These are phyloP conservation scores for Centropyge bicolor DNA, from an alignment of 2,797 vertebrate genomes.

Conservation along the genomic window DNA sequence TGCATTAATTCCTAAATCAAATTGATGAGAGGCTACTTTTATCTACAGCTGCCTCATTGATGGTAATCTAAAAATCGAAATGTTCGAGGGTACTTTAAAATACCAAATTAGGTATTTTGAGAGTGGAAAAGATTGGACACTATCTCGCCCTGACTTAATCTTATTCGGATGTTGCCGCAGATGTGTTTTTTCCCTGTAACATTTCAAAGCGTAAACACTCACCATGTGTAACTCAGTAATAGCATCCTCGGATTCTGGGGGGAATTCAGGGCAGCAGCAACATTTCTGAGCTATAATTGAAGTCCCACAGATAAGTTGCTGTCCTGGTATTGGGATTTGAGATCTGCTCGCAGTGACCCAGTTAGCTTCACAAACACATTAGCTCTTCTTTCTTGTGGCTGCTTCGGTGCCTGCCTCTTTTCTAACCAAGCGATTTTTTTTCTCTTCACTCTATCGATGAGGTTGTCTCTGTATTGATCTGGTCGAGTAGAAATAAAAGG, in stretches of 20 bases:
- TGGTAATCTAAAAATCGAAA: conserved; percentile 27
- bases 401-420: too few species aligned
- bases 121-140: conserved; percentile 26
- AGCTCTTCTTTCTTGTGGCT: not conserved
- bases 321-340: conserved; percentile 56
- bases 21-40: conserved; percentile 16
- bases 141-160: conserved; percentile 6
- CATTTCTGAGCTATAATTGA: conserved; percentile 55
- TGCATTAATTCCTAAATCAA: conserved; percentile 26
- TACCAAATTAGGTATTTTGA: conserved; percentile 24
- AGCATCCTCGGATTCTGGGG: conserved; percentile 35
- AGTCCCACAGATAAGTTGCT: conserved; percentile 59
- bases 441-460: too few species aligned
- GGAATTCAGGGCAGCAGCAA: conserved; percentile 54
- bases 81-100: conserved; percentile 18
- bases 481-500: too few species aligned
- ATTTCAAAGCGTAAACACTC: conserved; percentile 50
- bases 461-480: too few species aligned
- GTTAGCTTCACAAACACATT: conserved; percentile 66
- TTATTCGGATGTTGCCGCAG: conserved; percentile 1
- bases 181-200: conserved; percentile 7
- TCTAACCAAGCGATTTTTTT: too few species aligned
- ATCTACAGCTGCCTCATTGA: conserved; percentile 10
- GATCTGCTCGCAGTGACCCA: conserved; percentile 73
- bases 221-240: conserved; percentile 18